Evolutionary conservation across 2,888 invertebrate genomes (phyloP).

Genomic region (Deroplatys truncata): DNA sequence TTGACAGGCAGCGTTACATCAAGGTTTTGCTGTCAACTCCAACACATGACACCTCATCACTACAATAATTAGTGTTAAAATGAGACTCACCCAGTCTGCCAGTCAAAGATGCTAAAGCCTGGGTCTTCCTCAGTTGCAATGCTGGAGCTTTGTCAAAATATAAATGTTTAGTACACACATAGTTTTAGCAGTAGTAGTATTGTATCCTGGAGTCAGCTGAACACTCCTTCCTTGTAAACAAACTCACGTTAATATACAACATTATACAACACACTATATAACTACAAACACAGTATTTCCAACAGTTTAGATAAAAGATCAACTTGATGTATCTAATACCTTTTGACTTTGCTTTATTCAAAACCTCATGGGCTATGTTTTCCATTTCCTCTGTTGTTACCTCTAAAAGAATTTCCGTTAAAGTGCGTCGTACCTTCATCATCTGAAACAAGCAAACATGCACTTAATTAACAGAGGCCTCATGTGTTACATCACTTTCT

Average conservation of each 20-base stretch:
- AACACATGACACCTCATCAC: neutral
- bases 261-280: neutral
- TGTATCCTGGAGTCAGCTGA: constrained; percentile 18
- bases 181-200: too few species aligned
- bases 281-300: neutral
- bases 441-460: constrained; percentile 55
- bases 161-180: constrained; percentile 44
- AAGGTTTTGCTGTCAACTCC: too few species aligned
- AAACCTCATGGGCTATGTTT: constrained; percentile 78
- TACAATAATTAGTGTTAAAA: neutral
- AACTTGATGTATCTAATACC: constrained; percentile 54
- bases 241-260: constrained; percentile 8
- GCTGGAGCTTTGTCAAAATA: constrained; percentile 67
- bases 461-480: constrained; percentile 4
- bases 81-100: constrained; percentile 83
- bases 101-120: constrained; percentile 86
- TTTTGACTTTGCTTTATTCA: constrained; percentile 73
- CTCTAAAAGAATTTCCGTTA: constrained; percentile 91
- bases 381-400: constrained; percentile 89
- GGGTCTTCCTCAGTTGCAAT: constrained; percentile 73
- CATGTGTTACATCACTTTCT: too few species aligned
- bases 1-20: too few species aligned
- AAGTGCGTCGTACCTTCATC: constrained; percentile 77
- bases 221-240: constrained; percentile 13
- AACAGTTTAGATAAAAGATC: neutral